Conservation (phyloP, 2,797 vertebrate species). For the Helarctos malayanus region DNA sequence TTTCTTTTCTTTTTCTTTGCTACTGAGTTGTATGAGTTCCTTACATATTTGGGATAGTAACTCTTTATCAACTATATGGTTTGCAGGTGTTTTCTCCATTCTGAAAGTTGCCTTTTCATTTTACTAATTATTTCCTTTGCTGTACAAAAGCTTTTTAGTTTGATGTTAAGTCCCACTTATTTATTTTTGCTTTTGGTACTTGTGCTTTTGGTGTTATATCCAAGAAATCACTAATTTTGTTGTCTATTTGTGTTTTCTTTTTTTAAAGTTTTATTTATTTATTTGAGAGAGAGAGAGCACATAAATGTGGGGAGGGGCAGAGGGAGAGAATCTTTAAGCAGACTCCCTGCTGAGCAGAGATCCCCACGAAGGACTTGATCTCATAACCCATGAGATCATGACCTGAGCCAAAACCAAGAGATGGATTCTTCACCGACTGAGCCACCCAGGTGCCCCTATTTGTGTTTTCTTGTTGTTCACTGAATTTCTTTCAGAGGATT, state of each 20-base stretch:
- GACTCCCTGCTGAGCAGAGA: background rate
- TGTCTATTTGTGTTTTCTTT: background rate
- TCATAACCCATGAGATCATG: background rate
- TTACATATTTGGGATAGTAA: background rate
- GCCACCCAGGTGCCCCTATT: background rate
- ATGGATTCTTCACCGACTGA: background rate
- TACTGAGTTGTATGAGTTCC: background rate
- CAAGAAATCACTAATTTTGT: background rate
- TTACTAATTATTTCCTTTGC: background rate
- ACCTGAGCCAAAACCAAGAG: background rate
- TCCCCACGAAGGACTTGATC: background rate
- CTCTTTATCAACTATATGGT: background rate
- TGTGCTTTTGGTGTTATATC: background rate
- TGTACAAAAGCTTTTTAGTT: background rate
- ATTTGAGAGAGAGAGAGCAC: background rate
- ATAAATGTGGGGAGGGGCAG: background rate
- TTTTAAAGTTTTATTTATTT: background rate
- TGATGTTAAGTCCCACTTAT: background rate
- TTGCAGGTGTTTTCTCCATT: background rate
- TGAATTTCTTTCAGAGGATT: background rate
- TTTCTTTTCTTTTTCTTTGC: background rate
- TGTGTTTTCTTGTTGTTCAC: background rate
- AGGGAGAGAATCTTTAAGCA: background rate
- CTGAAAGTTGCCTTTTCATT: background rate
- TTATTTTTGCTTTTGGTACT: conserved; percentile 3